Conservation (phyloP, 2,888 invertebrate genomes). For the Bibio marci region DNA sequence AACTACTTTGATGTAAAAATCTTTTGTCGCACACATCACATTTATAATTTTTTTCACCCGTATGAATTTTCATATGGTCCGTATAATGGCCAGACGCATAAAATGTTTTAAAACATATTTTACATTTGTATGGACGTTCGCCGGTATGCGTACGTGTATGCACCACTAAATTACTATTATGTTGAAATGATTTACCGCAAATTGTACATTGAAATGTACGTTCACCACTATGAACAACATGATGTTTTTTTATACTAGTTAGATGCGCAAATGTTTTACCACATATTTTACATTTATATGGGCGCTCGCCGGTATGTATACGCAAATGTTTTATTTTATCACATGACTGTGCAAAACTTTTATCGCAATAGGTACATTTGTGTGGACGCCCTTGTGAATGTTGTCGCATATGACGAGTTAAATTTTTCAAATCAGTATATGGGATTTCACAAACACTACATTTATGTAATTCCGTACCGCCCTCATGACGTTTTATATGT, state of each 20-base stretch:
- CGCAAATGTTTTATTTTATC: conserved; percentile 7
- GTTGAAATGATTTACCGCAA: conserved; percentile 8
- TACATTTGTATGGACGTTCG: conserved; percentile 7
- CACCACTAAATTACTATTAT: conserved; percentile 6
- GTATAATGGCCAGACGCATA: conserved; percentile 6
- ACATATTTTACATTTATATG: conserved; percentile 7
- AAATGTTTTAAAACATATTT: conserved; percentile 7
- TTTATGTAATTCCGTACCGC: neutral
- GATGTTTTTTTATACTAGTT: conserved; percentile 6
- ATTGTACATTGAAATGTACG: conserved; percentile 7
- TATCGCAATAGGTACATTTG: conserved; percentile 8
- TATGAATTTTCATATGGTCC: conserved; percentile 8
- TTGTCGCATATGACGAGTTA: conserved; percentile 5
- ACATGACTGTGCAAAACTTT: conserved; percentile 7
- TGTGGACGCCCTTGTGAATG: conserved; percentile 8
- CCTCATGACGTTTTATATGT: conserved; percentile 23
- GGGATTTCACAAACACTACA: conserved; percentile 8
- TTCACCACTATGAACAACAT: conserved; percentile 4
- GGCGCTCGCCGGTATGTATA: conserved; percentile 10
- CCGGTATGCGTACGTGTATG: conserved; percentile 7
- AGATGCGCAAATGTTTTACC: conserved; percentile 6
- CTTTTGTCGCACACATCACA: conserved; percentile 7
- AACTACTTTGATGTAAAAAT: conserved; percentile 6
- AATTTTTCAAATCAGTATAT: conserved; percentile 2
- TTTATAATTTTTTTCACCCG: conserved; percentile 1